phyloP scores from a whole-genome alignment of 2,888 invertebrate species.

The Theretra japonica region DNA sequence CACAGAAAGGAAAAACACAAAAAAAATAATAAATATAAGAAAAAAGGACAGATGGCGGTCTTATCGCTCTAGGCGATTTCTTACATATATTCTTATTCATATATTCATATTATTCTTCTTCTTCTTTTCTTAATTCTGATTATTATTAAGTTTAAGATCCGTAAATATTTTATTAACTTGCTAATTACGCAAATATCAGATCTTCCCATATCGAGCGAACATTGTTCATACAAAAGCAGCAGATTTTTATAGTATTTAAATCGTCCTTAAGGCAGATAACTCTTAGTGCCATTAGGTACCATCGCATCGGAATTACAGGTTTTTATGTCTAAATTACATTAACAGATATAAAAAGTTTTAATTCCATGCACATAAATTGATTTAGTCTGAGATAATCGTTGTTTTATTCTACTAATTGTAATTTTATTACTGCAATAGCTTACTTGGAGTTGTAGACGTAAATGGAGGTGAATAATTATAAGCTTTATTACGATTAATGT shows the following conservation, averaged over 20 bases:
- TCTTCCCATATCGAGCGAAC: background rate
- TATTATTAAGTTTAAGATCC: no score
- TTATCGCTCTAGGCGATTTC: no score
- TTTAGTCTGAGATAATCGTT: slow-evolving; percentile 5
- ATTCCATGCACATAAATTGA: slow-evolving; percentile 1
- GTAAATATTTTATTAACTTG: no score
- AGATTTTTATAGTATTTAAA: background rate
- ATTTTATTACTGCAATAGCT: slow-evolving; percentile 5
- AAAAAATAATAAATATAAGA: no score
- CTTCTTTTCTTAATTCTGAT: no score
- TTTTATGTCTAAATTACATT: slow-evolving; percentile 13
- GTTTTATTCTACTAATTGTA: slow-evolving; percentile 18
- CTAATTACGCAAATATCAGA: background rate
- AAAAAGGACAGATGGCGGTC: no score
- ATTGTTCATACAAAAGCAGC: background rate
- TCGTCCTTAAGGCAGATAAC: background rate
- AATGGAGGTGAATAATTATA: background rate
- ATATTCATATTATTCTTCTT: no score
- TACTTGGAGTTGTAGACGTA: background rate
- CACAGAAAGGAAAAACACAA: no score
- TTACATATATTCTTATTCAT: no score
- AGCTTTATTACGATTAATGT: background rate
- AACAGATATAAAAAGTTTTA: slow-evolving; percentile 6
- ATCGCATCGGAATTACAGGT: background rate
- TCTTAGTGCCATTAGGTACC: background rate